A percentile compares a stretch with the other conserved stretches of the same genome.
Evolutionary conservation across 2,888 invertebrate genomes (phyloP).

Genomic region (Mamestra brassicae): DNA sequence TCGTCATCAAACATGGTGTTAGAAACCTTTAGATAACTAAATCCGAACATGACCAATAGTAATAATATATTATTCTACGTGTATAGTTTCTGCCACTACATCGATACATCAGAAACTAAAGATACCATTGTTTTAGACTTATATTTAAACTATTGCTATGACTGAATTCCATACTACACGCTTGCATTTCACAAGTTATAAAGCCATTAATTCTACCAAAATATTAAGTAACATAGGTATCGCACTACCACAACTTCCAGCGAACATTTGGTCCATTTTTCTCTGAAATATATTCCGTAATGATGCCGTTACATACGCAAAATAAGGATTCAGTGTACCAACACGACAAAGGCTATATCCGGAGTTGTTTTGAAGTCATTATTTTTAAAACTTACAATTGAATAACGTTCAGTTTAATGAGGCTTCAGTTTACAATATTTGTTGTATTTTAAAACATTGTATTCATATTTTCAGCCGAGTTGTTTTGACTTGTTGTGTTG

Average conservation of each 20-base stretch:
- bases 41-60: too few relatives aligned
- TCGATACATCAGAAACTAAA: too few relatives aligned
- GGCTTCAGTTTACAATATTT: not conserved
- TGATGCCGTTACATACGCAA: conserved; percentile 13
- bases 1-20: not conserved
- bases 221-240: not conserved
- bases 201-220: not conserved
- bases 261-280: not conserved
- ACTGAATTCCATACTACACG: not conserved
- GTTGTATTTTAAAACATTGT: not conserved
- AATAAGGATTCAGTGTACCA: conserved; percentile 12
- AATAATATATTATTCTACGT: too few relatives aligned
- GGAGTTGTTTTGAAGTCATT: conserved; percentile 40
- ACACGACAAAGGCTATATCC: not conserved
- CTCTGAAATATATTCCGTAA: conserved; percentile 35
- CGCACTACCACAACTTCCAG: not conserved
- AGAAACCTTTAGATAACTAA: not conserved
- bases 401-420: not conserved
- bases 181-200: not conserved
- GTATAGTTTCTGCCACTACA: not conserved
- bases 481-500: not conserved
- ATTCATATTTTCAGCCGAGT: not conserved
- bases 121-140: not conserved
- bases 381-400: conserved; percentile 24
- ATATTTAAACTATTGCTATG: not conserved